These are phyloP conservation scores for Yoshiicerus persimilis DNA, from an alignment of 1,140 invertebrate species.

Conservation along the genomic window DNA sequence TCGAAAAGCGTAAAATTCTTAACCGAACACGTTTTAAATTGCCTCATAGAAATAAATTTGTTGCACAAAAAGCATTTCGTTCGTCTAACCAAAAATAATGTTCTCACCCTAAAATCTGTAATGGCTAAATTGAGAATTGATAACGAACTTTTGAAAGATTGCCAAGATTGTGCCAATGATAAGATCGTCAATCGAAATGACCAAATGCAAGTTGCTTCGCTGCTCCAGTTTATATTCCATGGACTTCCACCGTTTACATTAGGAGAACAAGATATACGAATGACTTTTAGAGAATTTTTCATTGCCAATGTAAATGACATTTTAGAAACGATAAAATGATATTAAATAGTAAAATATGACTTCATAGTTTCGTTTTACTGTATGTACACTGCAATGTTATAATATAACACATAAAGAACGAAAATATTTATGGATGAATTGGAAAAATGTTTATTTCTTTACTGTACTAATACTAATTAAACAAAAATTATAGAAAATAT, in stretches of 20 bases:
- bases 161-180: neutral
- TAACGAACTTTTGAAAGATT: neutral
- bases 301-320: neutral
- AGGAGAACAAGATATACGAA: neutral
- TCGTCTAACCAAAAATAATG: neutral
- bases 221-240: neutral
- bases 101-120: neutral
- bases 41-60: neutral
- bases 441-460: no score
- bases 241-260: neutral
- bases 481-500: no score
- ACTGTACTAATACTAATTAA: no score
- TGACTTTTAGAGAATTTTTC: neutral
- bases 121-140: neutral
- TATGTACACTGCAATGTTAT: no score
- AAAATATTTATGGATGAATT: no score
- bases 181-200: neutral
- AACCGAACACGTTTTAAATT: neutral
- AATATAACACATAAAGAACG: no score
- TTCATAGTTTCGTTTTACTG: no score
- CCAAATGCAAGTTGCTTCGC: neutral
- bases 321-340: neutral
- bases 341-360: neutral
- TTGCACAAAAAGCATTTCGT: neutral
- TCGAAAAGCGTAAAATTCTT: neutral